A percentile compares a stretch with the other conserved stretches of the same genome.
Evolutionary conservation across 2,797 vertebrate species (phyloP).

Genomic region (Zenarchopterus dispar): DNA sequence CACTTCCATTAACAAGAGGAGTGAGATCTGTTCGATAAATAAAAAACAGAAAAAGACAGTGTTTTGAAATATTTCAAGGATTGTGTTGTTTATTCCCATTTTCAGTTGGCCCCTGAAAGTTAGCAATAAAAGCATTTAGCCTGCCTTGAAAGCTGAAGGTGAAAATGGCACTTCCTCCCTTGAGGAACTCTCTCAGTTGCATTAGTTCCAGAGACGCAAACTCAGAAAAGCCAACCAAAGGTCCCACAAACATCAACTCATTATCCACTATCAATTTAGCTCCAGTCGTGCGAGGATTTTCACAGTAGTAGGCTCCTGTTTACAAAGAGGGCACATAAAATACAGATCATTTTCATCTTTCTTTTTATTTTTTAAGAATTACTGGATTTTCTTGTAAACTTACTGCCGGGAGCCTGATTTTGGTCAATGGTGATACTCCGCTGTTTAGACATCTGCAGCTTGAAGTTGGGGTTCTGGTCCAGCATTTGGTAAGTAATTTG

Average conservation of each 20-base stretch:
- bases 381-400: too few relatives aligned
- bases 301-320: constrained; percentile 23
- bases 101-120: too few relatives aligned
- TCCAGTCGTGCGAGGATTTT: constrained; percentile 37
- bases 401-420: rapidly evolving
- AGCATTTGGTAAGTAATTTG: constrained; percentile 83
- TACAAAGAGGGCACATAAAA: background rate
- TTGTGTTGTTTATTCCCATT: too few relatives aligned
- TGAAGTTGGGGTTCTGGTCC: constrained; percentile 86
- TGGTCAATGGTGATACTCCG: constrained; percentile 29
- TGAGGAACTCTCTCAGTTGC: constrained; percentile 33
- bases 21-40: constrained; percentile 46
- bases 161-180: constrained; percentile 40
- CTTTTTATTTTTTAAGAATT: background rate
- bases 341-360: background rate
- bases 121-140: background rate
- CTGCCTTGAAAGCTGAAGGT: constrained; percentile 46
- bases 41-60: background rate
- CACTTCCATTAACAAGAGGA: constrained; percentile 31
- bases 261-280: constrained; percentile 5
- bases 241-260: constrained; percentile 6
- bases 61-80: background rate
- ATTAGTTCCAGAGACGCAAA: background rate
- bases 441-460: constrained; percentile 55
- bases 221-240: rapidly evolving